phyloP scores from a whole-genome alignment of 2,113 vertebrate species.

The Nyctibius bracteatus region DNA sequence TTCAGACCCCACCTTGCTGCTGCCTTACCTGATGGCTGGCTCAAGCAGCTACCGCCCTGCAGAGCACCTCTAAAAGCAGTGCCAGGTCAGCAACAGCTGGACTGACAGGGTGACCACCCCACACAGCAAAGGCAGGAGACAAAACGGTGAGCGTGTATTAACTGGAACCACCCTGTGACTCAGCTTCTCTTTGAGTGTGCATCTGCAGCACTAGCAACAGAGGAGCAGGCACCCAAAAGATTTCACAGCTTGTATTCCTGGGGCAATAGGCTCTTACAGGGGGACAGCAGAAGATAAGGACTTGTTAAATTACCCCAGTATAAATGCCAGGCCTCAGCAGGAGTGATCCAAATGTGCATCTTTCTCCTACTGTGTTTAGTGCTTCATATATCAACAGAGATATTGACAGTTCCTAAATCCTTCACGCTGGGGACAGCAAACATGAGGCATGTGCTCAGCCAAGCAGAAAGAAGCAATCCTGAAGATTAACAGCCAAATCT shows the following conservation, averaged over 20 bases:
- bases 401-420: conserved; percentile 43
- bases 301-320: background rate
- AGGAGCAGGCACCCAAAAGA: background rate
- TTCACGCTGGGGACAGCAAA: conserved; percentile 13
- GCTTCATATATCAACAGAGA: background rate
- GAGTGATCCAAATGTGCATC: background rate
- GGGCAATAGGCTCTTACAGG: background rate
- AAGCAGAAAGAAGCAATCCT: conserved; percentile 40
- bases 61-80: background rate
- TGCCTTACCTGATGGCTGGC: rapidly evolving
- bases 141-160: background rate
- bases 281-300: background rate
- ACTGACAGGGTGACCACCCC: background rate
- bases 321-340: background rate
- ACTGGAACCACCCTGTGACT: background rate
- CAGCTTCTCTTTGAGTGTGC: background rate
- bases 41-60: background rate
- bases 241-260: background rate
- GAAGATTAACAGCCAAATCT: conserved; percentile 47
- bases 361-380: background rate
- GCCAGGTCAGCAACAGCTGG: rapidly evolving
- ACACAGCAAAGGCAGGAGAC: background rate
- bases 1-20: background rate
- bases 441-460: background rate
- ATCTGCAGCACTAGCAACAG: background rate